Evolutionary conservation across 2,888 invertebrate species (phyloP).

Genomic region (Acrocyrtus sp.): DNA sequence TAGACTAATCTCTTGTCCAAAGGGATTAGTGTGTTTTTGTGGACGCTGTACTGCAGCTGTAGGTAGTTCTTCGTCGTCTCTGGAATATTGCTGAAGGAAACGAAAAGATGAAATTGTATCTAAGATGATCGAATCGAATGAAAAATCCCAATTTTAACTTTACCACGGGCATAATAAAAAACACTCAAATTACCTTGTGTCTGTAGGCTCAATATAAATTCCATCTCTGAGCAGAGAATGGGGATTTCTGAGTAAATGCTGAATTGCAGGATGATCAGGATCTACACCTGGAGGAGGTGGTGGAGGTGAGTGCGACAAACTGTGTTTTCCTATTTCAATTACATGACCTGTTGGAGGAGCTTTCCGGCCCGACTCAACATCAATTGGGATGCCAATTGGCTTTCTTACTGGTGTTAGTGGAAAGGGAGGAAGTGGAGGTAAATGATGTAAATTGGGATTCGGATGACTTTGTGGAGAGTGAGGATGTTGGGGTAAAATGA

Average conservation of each 20-base stretch:
- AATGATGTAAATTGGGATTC: no score
- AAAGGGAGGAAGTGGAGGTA: constrained; percentile 5
- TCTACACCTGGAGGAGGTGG: constrained; percentile 41
- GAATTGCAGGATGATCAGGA: constrained; percentile 38
- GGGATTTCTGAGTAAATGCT: constrained; percentile 39
- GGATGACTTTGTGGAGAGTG: not conserved
- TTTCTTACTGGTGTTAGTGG: not conserved
- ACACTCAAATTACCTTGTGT: constrained; percentile 31
- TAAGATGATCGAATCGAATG: not conserved
- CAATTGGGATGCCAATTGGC: not conserved
- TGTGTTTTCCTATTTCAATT: constrained; percentile 10
- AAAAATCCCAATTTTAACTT: not conserved
- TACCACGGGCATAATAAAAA: no score
- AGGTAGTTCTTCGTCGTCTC: constrained; percentile 36
- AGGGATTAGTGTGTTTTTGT: constrained; percentile 26
- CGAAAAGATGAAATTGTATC: not conserved
- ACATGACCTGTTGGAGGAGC: not conserved
- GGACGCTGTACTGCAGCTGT: constrained; percentile 25
- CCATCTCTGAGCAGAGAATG: constrained; percentile 22
- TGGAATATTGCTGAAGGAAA: constrained; percentile 5
- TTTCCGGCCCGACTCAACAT: constrained; percentile 30
- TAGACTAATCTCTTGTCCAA: constrained; percentile 58
- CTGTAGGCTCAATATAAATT: constrained; percentile 12
- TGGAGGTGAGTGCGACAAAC: not conserved
- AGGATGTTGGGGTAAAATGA: constrained; percentile 8